These are phyloP conservation scores for Drosophila trapezifrons DNA, from an alignment of 1,140 invertebrate genomes.

Conservation along the genomic window DNA sequence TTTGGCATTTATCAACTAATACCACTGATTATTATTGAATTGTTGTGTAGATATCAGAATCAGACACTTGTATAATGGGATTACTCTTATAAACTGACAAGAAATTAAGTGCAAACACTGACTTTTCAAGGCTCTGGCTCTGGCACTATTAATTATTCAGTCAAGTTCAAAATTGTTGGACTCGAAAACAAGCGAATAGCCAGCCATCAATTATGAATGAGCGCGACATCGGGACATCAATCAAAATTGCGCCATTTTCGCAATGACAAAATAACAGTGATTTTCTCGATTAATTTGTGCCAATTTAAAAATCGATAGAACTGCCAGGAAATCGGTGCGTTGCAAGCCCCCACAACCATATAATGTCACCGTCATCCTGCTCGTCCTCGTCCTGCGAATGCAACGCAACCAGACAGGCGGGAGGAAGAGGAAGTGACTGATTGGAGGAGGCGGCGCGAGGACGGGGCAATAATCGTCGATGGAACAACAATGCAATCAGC, in stretches of 20 bases:
- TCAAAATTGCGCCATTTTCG: constrained; percentile 1
- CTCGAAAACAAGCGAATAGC: no score
- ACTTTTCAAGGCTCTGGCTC: no score
- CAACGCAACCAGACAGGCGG: constrained; percentile 10
- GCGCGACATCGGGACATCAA: not conserved
- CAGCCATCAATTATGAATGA: not conserved
- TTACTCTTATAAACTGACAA: not conserved
- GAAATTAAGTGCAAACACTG: no score
- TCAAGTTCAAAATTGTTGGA: not conserved
- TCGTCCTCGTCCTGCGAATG: constrained; percentile 3
- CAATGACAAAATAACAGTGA: constrained; percentile 7
- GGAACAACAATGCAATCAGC: constrained; percentile 70
- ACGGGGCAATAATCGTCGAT: constrained; percentile 27
- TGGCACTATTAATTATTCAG: not conserved
- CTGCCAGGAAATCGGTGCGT: constrained; percentile 20
- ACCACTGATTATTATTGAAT: not conserved
- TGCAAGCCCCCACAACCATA: not conserved
- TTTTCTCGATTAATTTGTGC: constrained; percentile 53
- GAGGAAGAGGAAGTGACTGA: constrained; percentile 15
- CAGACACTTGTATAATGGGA: not conserved
- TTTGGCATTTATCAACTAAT: constrained; percentile 14
- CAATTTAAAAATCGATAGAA: constrained; percentile 75
- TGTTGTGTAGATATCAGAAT: not conserved
- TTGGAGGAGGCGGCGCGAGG: constrained; percentile 2
- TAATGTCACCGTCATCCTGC: constrained; percentile 6